phyloP scores from a whole-genome alignment of 2,888 invertebrate species.

The Diplolepis rosae region DNA sequence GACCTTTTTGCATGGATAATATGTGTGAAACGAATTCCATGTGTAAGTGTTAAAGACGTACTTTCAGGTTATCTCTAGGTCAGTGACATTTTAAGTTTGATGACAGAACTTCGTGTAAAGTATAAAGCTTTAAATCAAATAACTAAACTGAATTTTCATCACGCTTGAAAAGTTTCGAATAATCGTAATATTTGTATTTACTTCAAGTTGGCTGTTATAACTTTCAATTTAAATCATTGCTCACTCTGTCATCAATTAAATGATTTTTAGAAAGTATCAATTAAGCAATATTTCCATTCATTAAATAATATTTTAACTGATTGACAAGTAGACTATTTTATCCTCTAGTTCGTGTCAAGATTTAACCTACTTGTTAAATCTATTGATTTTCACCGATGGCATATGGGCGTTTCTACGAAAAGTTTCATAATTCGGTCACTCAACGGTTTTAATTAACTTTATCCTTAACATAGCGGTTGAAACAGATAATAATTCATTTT shows the following conservation, averaged over 20 bases:
- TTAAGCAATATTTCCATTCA: too few species aligned
- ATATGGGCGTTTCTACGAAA: too few species aligned
- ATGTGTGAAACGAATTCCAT: background rate
- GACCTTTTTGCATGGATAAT: background rate
- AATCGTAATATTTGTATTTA: background rate
- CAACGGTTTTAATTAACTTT: too few species aligned
- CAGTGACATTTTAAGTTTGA: conserved; percentile 7
- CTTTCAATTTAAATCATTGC: background rate
- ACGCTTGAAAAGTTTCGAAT: background rate
- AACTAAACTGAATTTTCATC: background rate
- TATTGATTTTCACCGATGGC: background rate
- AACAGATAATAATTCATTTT: too few species aligned
- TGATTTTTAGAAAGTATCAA: background rate
- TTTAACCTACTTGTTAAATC: conserved; percentile 8
- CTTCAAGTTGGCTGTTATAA: background rate
- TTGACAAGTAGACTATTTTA: background rate
- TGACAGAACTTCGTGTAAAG: background rate
- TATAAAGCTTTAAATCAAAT: conserved; percentile 1
- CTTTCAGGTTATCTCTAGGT: conserved; percentile 13
- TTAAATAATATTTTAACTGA: too few species aligned
- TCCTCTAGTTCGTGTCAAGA: background rate
- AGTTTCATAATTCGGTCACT: too few species aligned
- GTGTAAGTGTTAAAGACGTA: conserved; percentile 11
- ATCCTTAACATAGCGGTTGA: too few species aligned
- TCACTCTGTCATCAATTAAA: background rate